These are phyloP conservation scores for Buceros bicornis DNA, from an alignment of 2,797 vertebrate species.

Conservation along the genomic window DNA sequence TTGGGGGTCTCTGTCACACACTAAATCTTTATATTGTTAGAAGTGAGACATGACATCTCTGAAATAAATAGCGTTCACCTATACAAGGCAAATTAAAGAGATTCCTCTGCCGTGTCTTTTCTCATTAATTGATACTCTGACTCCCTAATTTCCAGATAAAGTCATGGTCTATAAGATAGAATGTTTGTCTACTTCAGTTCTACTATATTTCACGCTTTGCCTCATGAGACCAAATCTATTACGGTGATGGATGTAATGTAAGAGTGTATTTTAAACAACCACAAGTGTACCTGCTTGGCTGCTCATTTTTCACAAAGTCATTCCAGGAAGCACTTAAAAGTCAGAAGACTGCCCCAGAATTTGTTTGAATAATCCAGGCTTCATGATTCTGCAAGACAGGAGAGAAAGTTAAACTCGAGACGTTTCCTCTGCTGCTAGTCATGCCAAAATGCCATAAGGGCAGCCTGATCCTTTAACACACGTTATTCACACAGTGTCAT, in stretches of 20 bases:
- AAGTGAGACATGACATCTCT: neutral
- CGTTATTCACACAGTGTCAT: rapidly evolving
- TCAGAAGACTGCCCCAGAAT: neutral
- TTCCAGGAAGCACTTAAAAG: constrained; percentile 14
- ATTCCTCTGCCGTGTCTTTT: neutral
- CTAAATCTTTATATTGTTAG: neutral
- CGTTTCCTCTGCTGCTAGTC: neutral
- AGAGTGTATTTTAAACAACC: constrained; percentile 26
- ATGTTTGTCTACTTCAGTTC: neutral
- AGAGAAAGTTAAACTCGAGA: neutral
- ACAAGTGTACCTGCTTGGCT: neutral
- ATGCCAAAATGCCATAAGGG: neutral
- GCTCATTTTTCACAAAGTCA: constrained; percentile 35
- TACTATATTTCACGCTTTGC: constrained; percentile 14
- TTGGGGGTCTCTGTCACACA: neutral
- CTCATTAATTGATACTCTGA: neutral
- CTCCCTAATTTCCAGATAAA: neutral
- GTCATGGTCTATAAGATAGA: neutral
- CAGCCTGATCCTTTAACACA: neutral
- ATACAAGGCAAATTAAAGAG: neutral
- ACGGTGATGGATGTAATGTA: neutral
- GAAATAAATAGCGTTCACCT: neutral
- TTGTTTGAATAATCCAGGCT: constrained; percentile 2
- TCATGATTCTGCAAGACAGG: neutral
- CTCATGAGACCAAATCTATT: constrained; percentile 7